phyloP scores from a whole-genome alignment of 1,140 invertebrate species.

The Drosophila lacteicornis region DNA sequence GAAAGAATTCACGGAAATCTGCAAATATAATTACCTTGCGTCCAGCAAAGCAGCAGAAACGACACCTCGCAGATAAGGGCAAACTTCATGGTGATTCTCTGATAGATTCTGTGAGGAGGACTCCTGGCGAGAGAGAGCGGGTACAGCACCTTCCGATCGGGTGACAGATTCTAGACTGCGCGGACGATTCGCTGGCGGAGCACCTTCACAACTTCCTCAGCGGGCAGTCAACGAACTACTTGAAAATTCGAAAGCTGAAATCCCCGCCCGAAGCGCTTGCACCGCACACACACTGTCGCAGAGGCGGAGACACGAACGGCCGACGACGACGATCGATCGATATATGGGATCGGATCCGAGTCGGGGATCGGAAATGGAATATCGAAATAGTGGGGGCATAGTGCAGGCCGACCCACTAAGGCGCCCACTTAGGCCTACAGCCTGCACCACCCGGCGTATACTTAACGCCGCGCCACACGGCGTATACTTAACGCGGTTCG shows the following conservation, averaged over 20 bases:
- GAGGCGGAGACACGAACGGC: constrained; percentile 45
- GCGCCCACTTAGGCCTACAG: constrained; percentile 27
- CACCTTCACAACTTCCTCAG: constrained; percentile 82
- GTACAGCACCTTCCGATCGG: constrained; percentile 68
- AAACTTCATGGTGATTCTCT: constrained; percentile 53
- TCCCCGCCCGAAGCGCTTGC: constrained; percentile 74
- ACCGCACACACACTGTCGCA: constrained; percentile 17
- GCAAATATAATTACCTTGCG: constrained; percentile 59
- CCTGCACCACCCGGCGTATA: constrained; percentile 61
- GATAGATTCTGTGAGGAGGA: not conserved
- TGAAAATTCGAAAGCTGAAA: constrained; percentile 82
- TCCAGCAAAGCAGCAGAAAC: constrained; percentile 59
- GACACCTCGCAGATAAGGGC: constrained; percentile 33
- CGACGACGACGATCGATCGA: constrained; percentile 64
- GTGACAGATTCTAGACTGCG: constrained; percentile 72
- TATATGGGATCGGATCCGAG: constrained; percentile 21
- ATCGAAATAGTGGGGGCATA: constrained; percentile 13
- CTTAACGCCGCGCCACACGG: constrained; percentile 42
- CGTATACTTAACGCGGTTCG: constrained; percentile 50
- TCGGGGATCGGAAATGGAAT: constrained; percentile 16
- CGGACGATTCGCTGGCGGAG: constrained; percentile 60
- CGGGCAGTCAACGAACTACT: constrained; percentile 78
- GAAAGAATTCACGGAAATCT: constrained; percentile 17
- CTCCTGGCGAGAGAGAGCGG: constrained; percentile 33
- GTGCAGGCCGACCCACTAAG: constrained; percentile 48